Evolutionary conservation across 1,140 invertebrate genomes (phyloP).

Genomic region (Trichonephila clavata): DNA sequence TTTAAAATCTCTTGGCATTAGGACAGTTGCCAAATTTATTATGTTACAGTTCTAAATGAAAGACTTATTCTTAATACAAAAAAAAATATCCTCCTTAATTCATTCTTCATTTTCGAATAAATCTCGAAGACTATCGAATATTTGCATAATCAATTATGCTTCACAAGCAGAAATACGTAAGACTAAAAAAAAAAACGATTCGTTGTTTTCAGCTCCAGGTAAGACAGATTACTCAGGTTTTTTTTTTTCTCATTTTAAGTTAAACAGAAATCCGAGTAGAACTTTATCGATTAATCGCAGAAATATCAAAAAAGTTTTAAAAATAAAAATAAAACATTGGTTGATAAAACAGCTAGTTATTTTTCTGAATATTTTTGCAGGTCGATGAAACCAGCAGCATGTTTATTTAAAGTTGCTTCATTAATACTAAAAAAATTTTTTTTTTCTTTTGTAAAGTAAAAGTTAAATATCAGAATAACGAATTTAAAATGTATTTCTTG

Average conservation of each 20-base stretch:
- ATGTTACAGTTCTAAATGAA: background rate
- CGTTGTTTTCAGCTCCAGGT: conserved; percentile 15
- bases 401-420: too few relatives aligned
- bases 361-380: background rate
- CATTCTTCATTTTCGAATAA: background rate
- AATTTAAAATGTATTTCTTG: too few relatives aligned
- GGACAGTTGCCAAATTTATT: conserved; percentile 4
- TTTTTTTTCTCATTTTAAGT: background rate
- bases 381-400: background rate
- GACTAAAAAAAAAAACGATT: background rate
- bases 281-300: conserved; percentile 10
- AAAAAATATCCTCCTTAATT: background rate
- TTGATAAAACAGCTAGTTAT: background rate
- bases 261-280: background rate
- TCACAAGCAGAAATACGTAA: background rate
- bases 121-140: background rate
- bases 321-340: background rate
- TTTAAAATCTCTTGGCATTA: background rate
- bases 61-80: background rate
- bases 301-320: background rate
- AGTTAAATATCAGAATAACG: too few relatives aligned
- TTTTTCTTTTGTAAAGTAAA: too few relatives aligned
- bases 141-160: conserved; percentile 29
- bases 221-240: background rate
- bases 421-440: too few relatives aligned